Conservation (phyloP, 2,113 vertebrate genomes). For the Murina feae region DNA sequence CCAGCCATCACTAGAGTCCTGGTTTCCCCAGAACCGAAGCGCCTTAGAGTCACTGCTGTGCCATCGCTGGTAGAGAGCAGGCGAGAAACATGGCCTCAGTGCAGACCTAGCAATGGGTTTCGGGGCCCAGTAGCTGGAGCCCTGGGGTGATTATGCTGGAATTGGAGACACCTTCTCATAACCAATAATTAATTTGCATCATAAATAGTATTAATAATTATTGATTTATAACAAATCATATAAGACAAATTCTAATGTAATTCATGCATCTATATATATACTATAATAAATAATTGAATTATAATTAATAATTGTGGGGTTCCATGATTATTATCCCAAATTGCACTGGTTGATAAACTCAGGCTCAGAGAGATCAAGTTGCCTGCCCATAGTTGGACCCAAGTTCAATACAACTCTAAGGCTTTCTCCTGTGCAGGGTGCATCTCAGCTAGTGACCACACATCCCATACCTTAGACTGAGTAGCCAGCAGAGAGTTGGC, state of each 20-base stretch:
- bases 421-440: not conserved
- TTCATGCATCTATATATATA: not conserved
- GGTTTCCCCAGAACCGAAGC: not conserved
- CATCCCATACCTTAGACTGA: not conserved
- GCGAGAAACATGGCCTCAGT: rapidly evolving
- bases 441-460: not conserved
- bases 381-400: not conserved
- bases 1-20: not conserved
- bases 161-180: not conserved
- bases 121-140: not conserved
- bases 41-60: not conserved
- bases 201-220: not conserved
- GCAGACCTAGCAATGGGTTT: not conserved
- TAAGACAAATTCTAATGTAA: not conserved
- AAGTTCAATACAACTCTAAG: not conserved
- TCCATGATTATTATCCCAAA: not conserved
- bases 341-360: not conserved
- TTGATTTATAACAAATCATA: not conserved
- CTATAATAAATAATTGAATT: not conserved
- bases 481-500: not conserved
- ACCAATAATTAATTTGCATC: not conserved
- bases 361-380: not conserved
- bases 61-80: not conserved
- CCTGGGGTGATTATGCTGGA: not conserved
- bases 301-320: not conserved